Evolutionary conservation across 2,797 vertebrate species (phyloP), one percentile per base, ranked within the genome.

Genomic region (Corythornis leucogaster): DNA sequence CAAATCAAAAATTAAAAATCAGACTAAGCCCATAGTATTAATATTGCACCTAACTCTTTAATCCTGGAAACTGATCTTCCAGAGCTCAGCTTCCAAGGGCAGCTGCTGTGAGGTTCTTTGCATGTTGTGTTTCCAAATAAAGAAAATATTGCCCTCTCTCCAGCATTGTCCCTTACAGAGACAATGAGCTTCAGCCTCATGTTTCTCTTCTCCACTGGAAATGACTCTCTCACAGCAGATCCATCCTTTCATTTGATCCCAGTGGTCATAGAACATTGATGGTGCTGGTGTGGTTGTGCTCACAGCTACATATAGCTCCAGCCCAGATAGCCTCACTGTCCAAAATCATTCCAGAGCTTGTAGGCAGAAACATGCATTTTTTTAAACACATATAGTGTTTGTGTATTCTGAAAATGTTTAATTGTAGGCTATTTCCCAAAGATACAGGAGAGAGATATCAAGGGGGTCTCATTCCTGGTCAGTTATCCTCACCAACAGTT

Each of bases 1-100:
- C 95, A 89, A 87, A 90, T 91, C 14, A 95, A 90, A 93, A 92
- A 90, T 75, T 82, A 91, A 87, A 82, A 80, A 74, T 90, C 71
- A 92, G 43, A 89, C 54, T 69, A 90, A 90, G 30, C 40, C 69
- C 15, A 1, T 10, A 63, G 46, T 80, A 69, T 89, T 94, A 92
- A 74, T 83, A 87, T 30, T 88, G 21, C 16, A 59, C 43, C 51
- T 55, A 90, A 80, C 30, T 90, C 40, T 73, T 85, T 81, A 91
- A 91, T 92, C 53, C 73, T 90, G 40, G 25, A 92, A 96, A 59
- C 66, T 57, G 17, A 61, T 94, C 50, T 93, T 90, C 68, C 75
- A 64, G 80, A 93, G 70, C 28, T 89, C 3, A 3, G 2, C 28
- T 87, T 86, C 35, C 71, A 64, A 68, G 55, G 71, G 48, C n/a